Evolutionary conservation across 2,113 vertebrate species (phyloP).

Genomic region (Eudyptes chrysolophus): DNA sequence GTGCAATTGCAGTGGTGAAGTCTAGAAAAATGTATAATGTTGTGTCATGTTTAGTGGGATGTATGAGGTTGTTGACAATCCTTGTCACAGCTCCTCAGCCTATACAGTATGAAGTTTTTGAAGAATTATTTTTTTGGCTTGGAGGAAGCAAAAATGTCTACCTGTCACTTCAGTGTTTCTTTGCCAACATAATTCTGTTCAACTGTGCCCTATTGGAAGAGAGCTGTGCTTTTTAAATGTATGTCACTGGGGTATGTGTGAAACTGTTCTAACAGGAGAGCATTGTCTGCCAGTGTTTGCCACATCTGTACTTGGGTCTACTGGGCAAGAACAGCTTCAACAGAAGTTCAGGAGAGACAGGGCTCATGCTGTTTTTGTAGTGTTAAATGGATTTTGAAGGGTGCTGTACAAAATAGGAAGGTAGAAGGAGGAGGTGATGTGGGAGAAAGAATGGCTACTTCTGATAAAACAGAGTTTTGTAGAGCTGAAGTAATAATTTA

Average conservation of each 20-base stretch:
- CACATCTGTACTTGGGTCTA: not conserved
- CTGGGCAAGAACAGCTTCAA: not conserved
- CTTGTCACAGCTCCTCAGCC: not conserved
- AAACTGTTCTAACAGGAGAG: not conserved
- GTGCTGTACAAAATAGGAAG: not conserved
- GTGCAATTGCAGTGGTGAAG: not conserved
- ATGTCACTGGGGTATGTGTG: not conserved
- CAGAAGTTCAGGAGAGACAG: not conserved
- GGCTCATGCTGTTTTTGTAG: fast-evolving
- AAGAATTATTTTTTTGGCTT: not conserved
- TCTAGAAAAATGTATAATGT: not conserved
- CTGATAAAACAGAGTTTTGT: not conserved
- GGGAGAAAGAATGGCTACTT: not conserved
- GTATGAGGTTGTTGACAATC: too few species aligned
- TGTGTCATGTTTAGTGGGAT: not conserved
- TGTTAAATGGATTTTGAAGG: not conserved
- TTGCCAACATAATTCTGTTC: not conserved
- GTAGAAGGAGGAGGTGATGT: not conserved
- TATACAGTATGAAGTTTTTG: not conserved
- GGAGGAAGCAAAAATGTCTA: not conserved
- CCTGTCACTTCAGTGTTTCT: not conserved
- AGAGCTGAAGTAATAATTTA: not conserved
- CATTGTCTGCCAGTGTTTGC: not conserved
- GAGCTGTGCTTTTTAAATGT: not conserved
- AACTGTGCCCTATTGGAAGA: not conserved